Conservation (phyloP, 2,113 vertebrate species). For the Muntiacus reevesi region DNA sequence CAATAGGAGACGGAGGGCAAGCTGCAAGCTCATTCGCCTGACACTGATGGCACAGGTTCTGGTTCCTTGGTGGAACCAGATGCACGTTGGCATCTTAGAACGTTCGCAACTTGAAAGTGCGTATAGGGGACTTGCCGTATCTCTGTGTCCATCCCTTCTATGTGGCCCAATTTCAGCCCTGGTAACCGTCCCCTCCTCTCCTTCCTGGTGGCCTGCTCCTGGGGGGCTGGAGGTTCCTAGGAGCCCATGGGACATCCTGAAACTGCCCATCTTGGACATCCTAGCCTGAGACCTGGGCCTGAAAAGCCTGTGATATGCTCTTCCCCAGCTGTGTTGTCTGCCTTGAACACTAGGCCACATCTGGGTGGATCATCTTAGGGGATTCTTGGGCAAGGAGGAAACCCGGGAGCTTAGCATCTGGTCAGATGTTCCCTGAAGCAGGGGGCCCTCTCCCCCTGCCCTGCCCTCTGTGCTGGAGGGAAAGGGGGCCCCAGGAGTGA, state of each 20-base stretch:
- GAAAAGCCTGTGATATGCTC: not conserved
- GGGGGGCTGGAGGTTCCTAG: not conserved
- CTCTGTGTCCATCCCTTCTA: not conserved
- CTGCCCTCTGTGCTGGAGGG: not conserved
- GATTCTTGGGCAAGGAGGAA: not conserved
- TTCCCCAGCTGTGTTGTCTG: not conserved
- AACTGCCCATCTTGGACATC: not conserved
- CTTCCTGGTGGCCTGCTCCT: not conserved
- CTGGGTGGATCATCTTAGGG: not conserved
- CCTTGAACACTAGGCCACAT: not conserved
- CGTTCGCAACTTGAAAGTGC: not conserved
- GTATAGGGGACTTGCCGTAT: not conserved
- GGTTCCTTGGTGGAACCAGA: not conserved
- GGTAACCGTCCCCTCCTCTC: rapidly evolving
- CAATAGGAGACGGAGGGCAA: not conserved
- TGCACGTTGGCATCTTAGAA: not conserved
- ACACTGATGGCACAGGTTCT: not conserved
- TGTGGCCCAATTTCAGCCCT: not conserved
- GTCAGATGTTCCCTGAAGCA: not conserved
- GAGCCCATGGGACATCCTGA: not conserved
- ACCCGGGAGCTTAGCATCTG: not conserved
- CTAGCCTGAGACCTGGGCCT: not conserved
- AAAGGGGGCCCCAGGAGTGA: not conserved
- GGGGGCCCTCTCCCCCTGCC: not conserved
- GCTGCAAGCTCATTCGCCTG: not conserved